Conservation (phyloP, 2,113 vertebrate species). For the Chascanopsetta lugubris region DNA sequence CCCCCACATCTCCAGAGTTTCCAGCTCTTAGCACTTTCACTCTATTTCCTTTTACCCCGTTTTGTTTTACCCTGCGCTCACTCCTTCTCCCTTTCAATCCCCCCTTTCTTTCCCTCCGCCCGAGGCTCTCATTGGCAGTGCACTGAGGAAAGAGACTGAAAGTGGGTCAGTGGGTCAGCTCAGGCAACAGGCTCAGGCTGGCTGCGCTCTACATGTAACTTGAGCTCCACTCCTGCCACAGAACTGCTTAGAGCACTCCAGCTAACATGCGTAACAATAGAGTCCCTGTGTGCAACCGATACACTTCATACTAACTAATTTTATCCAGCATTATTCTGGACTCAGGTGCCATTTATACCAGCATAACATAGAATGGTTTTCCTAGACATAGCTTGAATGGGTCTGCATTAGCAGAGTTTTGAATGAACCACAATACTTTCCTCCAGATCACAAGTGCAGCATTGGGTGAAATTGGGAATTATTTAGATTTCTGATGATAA, state of each 20-base stretch:
- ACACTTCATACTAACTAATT: background rate
- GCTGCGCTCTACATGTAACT: conserved; percentile 57
- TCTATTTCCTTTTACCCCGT: conserved; percentile 34
- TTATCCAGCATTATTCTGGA: background rate
- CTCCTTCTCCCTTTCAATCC: conserved; percentile 18
- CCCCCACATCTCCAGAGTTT: conserved; percentile 1
- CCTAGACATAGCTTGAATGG: background rate
- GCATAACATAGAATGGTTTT: background rate
- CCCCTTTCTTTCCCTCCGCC: conserved; percentile 39
- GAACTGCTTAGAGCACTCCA: conserved; percentile 27
- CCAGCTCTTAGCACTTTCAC: conserved; percentile 31
- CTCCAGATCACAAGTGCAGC: background rate
- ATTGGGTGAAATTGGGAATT: background rate
- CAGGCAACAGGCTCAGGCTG: conserved; percentile 62
- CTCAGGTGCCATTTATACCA: background rate
- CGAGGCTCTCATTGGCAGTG: conserved; percentile 60
- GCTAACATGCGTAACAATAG: conserved; percentile 36
- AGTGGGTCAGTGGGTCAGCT: conserved; percentile 81
- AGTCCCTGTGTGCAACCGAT: conserved; percentile 19
- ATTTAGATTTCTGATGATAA: too few species aligned
- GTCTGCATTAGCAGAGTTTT: background rate
- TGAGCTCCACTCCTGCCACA: conserved; percentile 50
- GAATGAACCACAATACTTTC: background rate
- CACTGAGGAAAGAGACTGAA: conserved; percentile 55
- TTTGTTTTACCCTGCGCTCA: conserved; percentile 22